Evolutionary conservation across 1,140 invertebrate genomes (phyloP).

Genomic region (Zaprionus camerounensis): DNA sequence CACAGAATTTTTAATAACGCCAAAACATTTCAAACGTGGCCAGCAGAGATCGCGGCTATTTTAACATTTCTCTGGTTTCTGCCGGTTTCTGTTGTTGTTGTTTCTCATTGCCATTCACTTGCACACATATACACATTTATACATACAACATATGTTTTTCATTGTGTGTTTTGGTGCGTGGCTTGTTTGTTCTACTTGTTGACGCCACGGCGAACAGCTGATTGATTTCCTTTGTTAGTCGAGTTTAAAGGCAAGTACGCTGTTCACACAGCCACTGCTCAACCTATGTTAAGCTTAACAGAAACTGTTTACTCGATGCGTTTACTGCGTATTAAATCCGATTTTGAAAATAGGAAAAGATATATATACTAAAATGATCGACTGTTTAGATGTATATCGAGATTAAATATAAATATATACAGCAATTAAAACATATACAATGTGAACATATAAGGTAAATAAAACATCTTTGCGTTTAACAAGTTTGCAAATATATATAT

Average conservation of each 20-base stretch:
- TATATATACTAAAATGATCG: too few relatives aligned
- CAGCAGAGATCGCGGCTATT: conserved; percentile 48
- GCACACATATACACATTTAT: neutral
- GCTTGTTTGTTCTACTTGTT: conserved; percentile 2
- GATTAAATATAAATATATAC: too few relatives aligned
- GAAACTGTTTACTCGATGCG: conserved; percentile 5
- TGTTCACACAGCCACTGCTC: neutral
- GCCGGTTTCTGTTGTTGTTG: conserved; percentile 49
- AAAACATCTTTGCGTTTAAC: conserved; percentile 8
- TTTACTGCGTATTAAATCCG: neutral
- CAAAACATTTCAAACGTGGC: conserved; percentile 49
- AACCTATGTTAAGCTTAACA: conserved; percentile 6
- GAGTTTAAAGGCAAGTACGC: conserved; percentile 9
- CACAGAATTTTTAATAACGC: conserved; percentile 53
- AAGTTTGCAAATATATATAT: conserved; percentile 24
- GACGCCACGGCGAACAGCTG: conserved; percentile 33
- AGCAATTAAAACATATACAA: too few relatives aligned
- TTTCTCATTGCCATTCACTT: conserved; percentile 11
- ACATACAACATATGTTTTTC: neutral
- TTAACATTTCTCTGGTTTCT: conserved; percentile 53
- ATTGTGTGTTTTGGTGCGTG: neutral
- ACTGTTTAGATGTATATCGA: too few relatives aligned
- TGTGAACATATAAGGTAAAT: neutral
- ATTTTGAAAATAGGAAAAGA: neutral
- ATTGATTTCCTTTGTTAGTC: neutral